Evolutionary conservation across 2,797 vertebrate species (phyloP).

Genomic region (Gadopsis bispinosus): DNA sequence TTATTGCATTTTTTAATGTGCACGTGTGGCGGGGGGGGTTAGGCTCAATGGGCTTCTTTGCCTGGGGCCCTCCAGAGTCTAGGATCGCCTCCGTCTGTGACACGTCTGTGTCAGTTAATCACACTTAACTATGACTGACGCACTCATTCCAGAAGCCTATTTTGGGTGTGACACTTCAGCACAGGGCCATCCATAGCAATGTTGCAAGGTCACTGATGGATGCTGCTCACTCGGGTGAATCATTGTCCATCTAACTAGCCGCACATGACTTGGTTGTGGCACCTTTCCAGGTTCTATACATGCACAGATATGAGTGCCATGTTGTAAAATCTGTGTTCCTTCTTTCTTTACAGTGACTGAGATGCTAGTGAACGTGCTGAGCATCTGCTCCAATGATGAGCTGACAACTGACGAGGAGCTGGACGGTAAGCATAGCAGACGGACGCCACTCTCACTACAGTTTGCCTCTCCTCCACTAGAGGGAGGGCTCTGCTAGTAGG

Average conservation of each 20-base stretch:
- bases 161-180: constrained; percentile 39
- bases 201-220: constrained; percentile 28
- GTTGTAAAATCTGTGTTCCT: not conserved
- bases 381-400: constrained; percentile 89
- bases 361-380: constrained; percentile 88
- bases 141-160: constrained; percentile 26
- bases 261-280: not conserved
- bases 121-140: constrained; percentile 32
- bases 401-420: constrained; percentile 87
- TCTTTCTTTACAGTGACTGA: constrained; percentile 82
- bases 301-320: not conserved
- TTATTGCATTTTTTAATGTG: too few relatives aligned
- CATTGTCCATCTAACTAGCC: not conserved
- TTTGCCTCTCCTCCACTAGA: constrained; percentile 53
- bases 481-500: constrained; percentile 42
- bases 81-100: not conserved
- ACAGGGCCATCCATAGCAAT: constrained; percentile 12
- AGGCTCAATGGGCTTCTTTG: too few relatives aligned
- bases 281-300: not conserved
- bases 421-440: constrained; percentile 79
- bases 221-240: not conserved
- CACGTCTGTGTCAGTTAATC: constrained; percentile 58
- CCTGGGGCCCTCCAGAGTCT: too few relatives aligned
- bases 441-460: not conserved
- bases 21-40: too few relatives aligned